Percentiles rank a stretch among this genome's conserved stretches.
These are phyloP conservation scores for Oryzias javanicus DNA, from an alignment of 2,113 vertebrate species.

Conservation along the genomic window DNA sequence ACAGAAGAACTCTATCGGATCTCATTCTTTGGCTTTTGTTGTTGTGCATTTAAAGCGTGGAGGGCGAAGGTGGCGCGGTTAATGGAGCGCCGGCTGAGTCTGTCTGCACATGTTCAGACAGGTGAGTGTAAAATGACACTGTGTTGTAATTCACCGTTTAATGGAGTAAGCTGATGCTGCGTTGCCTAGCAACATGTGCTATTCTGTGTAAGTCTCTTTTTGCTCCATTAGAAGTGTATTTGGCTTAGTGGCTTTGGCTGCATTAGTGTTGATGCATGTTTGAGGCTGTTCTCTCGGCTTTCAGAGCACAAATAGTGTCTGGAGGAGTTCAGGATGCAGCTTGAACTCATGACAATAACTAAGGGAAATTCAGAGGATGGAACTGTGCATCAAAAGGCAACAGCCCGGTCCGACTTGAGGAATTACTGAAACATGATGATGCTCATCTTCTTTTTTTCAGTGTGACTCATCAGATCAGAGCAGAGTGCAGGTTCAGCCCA, in stretches of 20 bases:
- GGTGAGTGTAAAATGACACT: slow-evolving; percentile 1
- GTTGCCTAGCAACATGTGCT: slow-evolving; percentile 12
- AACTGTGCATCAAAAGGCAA: too few relatives aligned
- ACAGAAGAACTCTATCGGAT: too few relatives aligned
- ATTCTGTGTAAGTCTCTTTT: not conserved
- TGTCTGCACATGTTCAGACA: not conserved
- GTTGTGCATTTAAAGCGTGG: not conserved
- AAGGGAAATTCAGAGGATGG: too few relatives aligned
- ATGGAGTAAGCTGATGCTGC: not conserved
- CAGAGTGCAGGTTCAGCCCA: too few relatives aligned
- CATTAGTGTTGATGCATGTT: not conserved
- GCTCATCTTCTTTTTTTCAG: too few relatives aligned
- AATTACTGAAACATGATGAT: too few relatives aligned
- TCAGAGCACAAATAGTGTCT: not conserved
- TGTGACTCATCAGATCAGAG: too few relatives aligned
- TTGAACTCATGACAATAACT: not conserved
- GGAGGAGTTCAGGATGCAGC: not conserved
- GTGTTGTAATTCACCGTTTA: slow-evolving; percentile 3
- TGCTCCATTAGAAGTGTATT: not conserved
- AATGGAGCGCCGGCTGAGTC: not conserved
- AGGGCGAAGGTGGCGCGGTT: slow-evolving; percentile 1
- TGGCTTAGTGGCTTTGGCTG: not conserved
- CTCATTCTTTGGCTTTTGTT: too few relatives aligned
- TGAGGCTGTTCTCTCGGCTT: not conserved
- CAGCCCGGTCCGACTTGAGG: too few relatives aligned